These are phyloP conservation scores for Teinopalpus imperialis DNA, from an alignment of 2,888 invertebrate genomes.

Conservation along the genomic window DNA sequence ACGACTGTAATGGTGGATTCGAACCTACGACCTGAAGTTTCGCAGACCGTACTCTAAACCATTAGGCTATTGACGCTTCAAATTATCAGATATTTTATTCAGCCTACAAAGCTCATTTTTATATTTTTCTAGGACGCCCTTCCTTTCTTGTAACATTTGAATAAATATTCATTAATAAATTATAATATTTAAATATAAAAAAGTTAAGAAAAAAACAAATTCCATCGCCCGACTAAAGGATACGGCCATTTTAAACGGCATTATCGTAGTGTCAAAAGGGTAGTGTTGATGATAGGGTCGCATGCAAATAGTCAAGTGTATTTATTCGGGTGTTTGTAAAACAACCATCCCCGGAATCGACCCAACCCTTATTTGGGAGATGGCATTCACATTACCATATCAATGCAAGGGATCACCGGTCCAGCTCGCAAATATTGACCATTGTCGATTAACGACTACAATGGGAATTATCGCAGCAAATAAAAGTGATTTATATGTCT, in stretches of 20 bases:
- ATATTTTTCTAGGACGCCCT: no score
- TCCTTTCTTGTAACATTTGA: no score
- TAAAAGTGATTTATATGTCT: conserved; percentile 25
- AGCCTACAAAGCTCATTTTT: no score
- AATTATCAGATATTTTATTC: no score
- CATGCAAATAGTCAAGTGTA: conserved; percentile 25
- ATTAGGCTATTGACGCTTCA: no score
- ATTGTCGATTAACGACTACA: conserved; percentile 34
- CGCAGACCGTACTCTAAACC: no score
- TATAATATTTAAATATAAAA: no score
- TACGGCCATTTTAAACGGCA: conserved; percentile 8
- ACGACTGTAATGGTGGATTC: no score
- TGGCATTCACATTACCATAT: conserved; percentile 43
- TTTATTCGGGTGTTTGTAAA: conserved; percentile 32
- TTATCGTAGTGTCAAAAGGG: conserved; percentile 23
- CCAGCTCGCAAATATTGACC: conserved; percentile 49
- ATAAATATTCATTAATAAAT: no score
- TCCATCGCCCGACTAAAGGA: background rate
- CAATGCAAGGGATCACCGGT: conserved; percentile 39
- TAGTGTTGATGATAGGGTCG: conserved; percentile 21
- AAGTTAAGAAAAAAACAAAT: no score
- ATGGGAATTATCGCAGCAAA: conserved; percentile 19
- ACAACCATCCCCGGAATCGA: conserved; percentile 20
- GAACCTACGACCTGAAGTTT: no score
- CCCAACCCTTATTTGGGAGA: conserved; percentile 35